Evolutionary conservation across 2,888 invertebrate species (phyloP).

Genomic region (Sphinx pinastri): DNA sequence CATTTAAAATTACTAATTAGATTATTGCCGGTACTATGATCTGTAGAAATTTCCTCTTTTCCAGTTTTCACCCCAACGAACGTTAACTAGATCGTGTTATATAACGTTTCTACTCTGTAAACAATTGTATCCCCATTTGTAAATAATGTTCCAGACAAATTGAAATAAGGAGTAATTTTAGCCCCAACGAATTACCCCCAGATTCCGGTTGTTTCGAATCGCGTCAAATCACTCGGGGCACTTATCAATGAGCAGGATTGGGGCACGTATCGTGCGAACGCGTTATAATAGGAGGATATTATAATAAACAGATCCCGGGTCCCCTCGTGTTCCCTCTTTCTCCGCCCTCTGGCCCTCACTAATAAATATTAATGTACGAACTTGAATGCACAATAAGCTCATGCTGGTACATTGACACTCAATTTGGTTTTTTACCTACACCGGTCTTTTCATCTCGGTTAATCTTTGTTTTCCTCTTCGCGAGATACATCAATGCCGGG

Average conservation of each 20-base stretch:
- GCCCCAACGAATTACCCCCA: neutral
- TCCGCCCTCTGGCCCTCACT: conserved; percentile 59
- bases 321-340: conserved; percentile 62
- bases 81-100: conserved; percentile 5
- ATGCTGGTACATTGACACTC: conserved; percentile 83
- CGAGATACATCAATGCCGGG: conserved; percentile 3
- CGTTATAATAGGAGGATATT: conserved; percentile 82
- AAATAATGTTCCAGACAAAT: too few relatives aligned
- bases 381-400: conserved; percentile 73
- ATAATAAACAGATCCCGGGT: conserved; percentile 81
- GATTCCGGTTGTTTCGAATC: conserved; percentile 34
- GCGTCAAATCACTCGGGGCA: conserved; percentile 43
- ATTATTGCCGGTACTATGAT: too few relatives aligned
- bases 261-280: conserved; percentile 77
- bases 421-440: conserved; percentile 70
- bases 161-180: neutral
- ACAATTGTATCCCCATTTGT: too few relatives aligned
- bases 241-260: conserved; percentile 65
- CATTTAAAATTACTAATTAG: neutral
- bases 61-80: neutral
- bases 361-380: conserved; percentile 83
- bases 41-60: neutral
- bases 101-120: neutral
- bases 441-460: conserved; percentile 17
- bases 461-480: conserved; percentile 25